Conservation (phyloP, 2,888 invertebrate genomes). For the Agonopterix alstromeriana region DNA sequence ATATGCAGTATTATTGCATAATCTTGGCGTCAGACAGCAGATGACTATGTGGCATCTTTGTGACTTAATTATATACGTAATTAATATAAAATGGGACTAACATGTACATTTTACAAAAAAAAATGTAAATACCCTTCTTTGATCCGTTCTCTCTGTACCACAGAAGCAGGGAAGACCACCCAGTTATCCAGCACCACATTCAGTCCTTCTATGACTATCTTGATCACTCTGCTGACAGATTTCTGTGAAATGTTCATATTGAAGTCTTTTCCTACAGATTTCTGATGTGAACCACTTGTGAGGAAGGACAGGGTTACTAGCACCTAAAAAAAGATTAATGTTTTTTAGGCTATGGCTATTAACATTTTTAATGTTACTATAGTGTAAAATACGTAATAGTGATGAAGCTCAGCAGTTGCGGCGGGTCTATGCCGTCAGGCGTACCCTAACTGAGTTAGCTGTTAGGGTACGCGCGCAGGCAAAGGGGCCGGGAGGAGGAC, state of each 20-base stretch:
- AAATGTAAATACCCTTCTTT: slow-evolving; percentile 36
- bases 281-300: slow-evolving; percentile 44
- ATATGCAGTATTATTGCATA: too few relatives aligned
- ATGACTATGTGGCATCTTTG: too few relatives aligned
- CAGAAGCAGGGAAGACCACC: slow-evolving; percentile 34
- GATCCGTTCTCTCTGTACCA: slow-evolving; percentile 31
- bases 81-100: too few relatives aligned
- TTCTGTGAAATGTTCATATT: slow-evolving; percentile 46
- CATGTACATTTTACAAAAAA: background rate
- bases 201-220: slow-evolving; percentile 41
- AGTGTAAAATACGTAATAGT: too few relatives aligned
- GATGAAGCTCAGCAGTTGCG: too few relatives aligned
- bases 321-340: slow-evolving; percentile 20
- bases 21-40: too few relatives aligned
- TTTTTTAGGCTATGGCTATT: too few relatives aligned
- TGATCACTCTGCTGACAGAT: slow-evolving; percentile 44
- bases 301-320: slow-evolving; percentile 43
- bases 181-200: slow-evolving; percentile 38
- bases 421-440: too few relatives aligned
- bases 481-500: too few relatives aligned
- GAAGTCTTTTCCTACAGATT: slow-evolving; percentile 42
- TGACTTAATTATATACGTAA: background rate
- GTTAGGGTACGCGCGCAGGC: too few relatives aligned
- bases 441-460: too few relatives aligned
- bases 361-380: too few relatives aligned